A percentile compares a stretch with the other conserved stretches of the same genome.
phyloP scores from a whole-genome alignment of 1,140 invertebrate species.

The Epicauta chinensis region DNA sequence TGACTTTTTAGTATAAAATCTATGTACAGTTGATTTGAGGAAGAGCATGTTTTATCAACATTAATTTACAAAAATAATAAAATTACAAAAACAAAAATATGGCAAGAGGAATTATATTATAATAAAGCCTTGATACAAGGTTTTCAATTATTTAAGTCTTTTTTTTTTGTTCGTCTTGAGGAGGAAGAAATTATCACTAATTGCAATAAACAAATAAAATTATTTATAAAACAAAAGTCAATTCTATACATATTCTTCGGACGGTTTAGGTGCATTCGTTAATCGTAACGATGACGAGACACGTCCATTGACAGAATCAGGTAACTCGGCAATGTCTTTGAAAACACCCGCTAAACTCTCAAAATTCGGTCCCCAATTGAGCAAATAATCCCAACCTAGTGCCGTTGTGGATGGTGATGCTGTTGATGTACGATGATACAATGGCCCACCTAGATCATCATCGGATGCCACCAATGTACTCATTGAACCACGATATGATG shows the following conservation, averaged over 20 bases:
- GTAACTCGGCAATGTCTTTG: conserved; percentile 91
- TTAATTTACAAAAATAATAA: conserved; percentile 23
- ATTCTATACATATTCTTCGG: conserved; percentile 69
- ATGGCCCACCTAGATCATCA: conserved; percentile 70
- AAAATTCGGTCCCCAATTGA: conserved; percentile 95
- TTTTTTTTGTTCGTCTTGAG: too few species aligned
- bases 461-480: conserved; percentile 89
- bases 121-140: conserved; percentile 40
- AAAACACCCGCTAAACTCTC: conserved; percentile 92
- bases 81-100: conserved; percentile 33
- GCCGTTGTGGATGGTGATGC: conserved; percentile 66
- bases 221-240: conserved; percentile 1
- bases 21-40: conserved; percentile 14
- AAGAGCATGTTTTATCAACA: conserved; percentile 1
- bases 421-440: conserved; percentile 65
- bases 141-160: conserved; percentile 19
- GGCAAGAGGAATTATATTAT: conserved; percentile 33
- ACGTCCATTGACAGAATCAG: conserved; percentile 66
- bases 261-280: conserved; percentile 64
- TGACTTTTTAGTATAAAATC: conserved; percentile 17
- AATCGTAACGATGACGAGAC: conserved; percentile 57
- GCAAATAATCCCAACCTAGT: conserved; percentile 86
- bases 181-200: conserved; percentile 1
- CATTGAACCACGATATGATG: conserved; percentile 86
- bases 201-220: too few species aligned